Conservation (phyloP, 2,797 vertebrate species). For the Emydoidea blandingii region DNA sequence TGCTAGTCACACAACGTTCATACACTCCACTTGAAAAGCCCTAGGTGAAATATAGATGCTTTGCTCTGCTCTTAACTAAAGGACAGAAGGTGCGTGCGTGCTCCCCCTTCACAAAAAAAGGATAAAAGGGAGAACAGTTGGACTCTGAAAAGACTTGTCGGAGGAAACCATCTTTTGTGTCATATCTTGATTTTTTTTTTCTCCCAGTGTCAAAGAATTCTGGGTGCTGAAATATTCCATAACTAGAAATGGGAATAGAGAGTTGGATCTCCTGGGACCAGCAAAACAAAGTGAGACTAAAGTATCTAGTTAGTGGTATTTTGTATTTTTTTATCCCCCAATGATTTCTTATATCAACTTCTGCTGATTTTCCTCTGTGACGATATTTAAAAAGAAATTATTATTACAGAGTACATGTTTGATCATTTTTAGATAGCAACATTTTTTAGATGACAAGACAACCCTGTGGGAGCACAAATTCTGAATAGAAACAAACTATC, state of each 20-base stretch:
- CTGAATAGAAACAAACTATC: not conserved
- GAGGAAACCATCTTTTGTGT: not conserved
- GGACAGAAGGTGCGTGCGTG: not conserved
- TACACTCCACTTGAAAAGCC: not conserved
- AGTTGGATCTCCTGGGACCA: not conserved
- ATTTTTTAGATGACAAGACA: not conserved
- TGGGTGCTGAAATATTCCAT: not conserved
- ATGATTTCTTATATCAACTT: not conserved
- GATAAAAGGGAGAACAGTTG: not conserved
- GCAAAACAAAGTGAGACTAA: not conserved
- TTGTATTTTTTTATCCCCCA: not conserved
- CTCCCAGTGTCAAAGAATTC: not conserved
- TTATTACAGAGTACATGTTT: not conserved
- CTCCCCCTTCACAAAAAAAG: fast-evolving
- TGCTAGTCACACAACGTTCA: not conserved
- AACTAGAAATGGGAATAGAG: not conserved
- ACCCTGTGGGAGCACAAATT: not conserved
- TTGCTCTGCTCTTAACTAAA: not conserved
- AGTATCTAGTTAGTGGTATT: not conserved
- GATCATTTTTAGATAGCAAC: not conserved
- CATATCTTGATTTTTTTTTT: not conserved
- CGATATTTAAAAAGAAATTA: not conserved
- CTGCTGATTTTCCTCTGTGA: not conserved
- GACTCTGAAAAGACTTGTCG: not conserved
- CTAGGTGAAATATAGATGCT: not conserved